Base-by-base conservation (phyloP, 2,797 vertebrate species). In the Cryptoblepharus egeriae region DNA sequence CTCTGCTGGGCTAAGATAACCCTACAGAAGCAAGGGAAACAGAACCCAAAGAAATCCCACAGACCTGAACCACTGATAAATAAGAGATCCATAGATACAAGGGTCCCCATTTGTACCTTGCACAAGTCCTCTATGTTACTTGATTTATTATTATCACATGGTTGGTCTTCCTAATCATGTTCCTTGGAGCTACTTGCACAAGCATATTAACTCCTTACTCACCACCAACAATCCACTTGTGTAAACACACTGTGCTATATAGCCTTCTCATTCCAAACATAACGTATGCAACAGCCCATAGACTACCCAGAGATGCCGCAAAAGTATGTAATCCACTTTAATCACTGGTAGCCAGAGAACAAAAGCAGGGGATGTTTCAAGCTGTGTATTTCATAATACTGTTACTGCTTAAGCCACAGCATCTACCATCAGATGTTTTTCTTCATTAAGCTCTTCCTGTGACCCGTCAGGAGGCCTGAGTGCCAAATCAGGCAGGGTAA, bases 341-440 rank as follows among this genome's bases (percentile, higher is more conserved):
- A 72, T 72, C 35, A 57, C 68, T 22, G 37, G 69, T 65, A 45
- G 35, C 37, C 30, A 32, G 57, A 45, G 68, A 67, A 73, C 61
- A 58, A 65, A 83, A 45, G 58, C 35, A 73, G 42, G 67, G 76
- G 74, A 75, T 28, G 57, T 70, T 85, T 74, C 52, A 79, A 81
- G 67, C 78, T 76, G 69, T 3, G 4, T 30, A 85, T 83, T 85
- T 77, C 74, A 89, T 58, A 74, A n/a, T 75, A 73, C 76, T 89
- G 26, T 75, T 87, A 79, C 5, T 67, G 24, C 82, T 89, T 89
- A 76, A 88, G 76, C 81, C 89, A 63, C 60, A 87, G 65, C 63
- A 89, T 70, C 79, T 86, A 64, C 69, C 77, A 55, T 74, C 81
- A 85, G 85, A 91, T 64, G 64, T 87, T 81, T 88, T 88, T 22